These are phyloP conservation scores for Arrhopalites spinosus DNA, from an alignment of 2,888 invertebrate species.

Conservation along the genomic window DNA sequence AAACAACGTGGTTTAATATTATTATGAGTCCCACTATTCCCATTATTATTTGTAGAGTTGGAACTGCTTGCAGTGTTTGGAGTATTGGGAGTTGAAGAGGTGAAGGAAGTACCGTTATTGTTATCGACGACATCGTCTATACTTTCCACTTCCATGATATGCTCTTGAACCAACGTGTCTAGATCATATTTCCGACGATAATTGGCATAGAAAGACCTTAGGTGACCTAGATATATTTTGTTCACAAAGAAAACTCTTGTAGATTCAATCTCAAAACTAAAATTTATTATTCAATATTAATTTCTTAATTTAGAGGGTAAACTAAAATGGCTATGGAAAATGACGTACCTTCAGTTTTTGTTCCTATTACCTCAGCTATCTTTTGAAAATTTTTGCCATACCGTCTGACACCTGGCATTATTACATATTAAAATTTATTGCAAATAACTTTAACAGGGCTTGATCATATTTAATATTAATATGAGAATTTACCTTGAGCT, in stretches of 20 bases:
- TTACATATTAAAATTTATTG: not conserved
- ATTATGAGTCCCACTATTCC: not conserved
- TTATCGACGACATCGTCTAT: slow-evolving; percentile 23
- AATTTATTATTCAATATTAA: no score
- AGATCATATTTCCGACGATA: slow-evolving; percentile 87
- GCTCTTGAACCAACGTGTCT: slow-evolving; percentile 83
- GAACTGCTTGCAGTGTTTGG: not conserved
- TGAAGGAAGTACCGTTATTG: not conserved
- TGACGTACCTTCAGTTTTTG: slow-evolving; percentile 83
- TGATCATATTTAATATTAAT: no score
- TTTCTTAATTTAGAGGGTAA: no score
- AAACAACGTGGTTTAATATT: slow-evolving; percentile 17
- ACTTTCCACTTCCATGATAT: slow-evolving; percentile 69
- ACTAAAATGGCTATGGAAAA: no score
- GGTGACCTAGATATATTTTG: slow-evolving; percentile 64
- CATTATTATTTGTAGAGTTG: not conserved
- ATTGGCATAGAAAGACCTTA: slow-evolving; percentile 88
- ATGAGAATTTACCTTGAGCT: slow-evolving; percentile 71
- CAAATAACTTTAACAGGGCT: not conserved
- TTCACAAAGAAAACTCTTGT: no score
- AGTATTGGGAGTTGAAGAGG: not conserved
- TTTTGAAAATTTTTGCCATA: slow-evolving; percentile 84
- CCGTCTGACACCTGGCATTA: slow-evolving; percentile 67
- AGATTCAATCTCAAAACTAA: no score
- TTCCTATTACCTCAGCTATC: slow-evolving; percentile 92